Evolutionary conservation across 2,797 vertebrate genomes (phyloP).

Genomic region (Schizopygopsis pylzovi): DNA sequence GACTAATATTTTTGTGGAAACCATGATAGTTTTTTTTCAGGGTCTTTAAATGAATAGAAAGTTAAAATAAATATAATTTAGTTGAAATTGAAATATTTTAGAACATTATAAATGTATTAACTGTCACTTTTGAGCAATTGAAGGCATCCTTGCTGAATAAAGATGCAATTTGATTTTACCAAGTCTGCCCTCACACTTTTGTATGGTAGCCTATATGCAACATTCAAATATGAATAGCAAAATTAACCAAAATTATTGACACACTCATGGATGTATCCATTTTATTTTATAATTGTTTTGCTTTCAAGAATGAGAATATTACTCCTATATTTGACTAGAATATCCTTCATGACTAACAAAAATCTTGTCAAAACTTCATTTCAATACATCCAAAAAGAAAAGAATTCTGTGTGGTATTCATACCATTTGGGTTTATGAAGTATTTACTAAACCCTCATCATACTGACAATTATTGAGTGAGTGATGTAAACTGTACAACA

Average conservation of each 20-base stretch:
- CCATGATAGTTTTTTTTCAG: not conserved
- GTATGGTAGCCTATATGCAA: not conserved
- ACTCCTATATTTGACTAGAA: not conserved
- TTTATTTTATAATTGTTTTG: too few species aligned
- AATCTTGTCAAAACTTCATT: not conserved
- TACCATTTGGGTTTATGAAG: not conserved
- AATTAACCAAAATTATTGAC: not conserved
- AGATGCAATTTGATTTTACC: not conserved
- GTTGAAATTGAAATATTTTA: not conserved
- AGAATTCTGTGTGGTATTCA: not conserved
- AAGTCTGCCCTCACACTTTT: too few species aligned
- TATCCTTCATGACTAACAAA: not conserved
- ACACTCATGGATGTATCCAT: not conserved
- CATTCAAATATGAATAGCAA: not conserved
- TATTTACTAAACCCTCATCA: not conserved
- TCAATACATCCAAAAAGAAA: not conserved
- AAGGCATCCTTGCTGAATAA: not conserved
- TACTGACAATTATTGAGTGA: not conserved
- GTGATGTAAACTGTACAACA: conserved; percentile 7
- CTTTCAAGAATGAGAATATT: not conserved
- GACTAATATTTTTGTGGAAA: not conserved
- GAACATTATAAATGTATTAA: not conserved
- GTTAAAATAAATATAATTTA: not conserved
- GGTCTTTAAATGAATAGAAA: not conserved
- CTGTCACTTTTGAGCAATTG: not conserved